Evolutionary conservation across 2,888 invertebrate species (phyloP).

Genomic region (Polydesmus complanatus): DNA sequence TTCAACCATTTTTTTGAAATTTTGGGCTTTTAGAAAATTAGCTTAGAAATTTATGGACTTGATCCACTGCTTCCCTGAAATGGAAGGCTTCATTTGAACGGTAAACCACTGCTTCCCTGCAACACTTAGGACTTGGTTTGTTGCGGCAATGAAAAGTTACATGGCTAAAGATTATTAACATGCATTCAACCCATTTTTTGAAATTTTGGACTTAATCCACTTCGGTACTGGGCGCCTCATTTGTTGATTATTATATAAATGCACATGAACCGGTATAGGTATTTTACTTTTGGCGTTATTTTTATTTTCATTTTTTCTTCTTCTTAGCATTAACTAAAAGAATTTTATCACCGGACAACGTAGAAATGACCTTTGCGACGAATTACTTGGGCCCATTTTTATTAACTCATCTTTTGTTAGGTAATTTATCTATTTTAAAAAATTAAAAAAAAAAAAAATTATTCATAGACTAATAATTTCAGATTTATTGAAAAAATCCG

Average conservation of each 20-base stretch:
- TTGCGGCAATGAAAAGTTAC: too few species aligned
- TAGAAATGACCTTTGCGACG: slow-evolving; percentile 65
- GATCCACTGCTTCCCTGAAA: background rate
- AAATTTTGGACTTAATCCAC: background rate
- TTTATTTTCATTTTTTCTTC: background rate
- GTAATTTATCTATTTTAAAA: too few species aligned
- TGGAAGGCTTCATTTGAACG: too few species aligned
- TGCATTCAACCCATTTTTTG: background rate
- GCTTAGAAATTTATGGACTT: too few species aligned
- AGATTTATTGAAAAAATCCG: slow-evolving; percentile 1
- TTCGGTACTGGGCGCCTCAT: background rate
- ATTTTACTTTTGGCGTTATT: background rate
- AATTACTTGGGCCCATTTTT: slow-evolving; percentile 77
- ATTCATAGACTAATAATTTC: too few species aligned
- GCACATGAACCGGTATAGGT: background rate
- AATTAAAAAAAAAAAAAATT: too few species aligned
- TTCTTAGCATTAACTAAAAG: slow-evolving; percentile 29
- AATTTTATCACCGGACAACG: slow-evolving; percentile 51
- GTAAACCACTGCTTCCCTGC: too few species aligned
- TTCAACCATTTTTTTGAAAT: too few species aligned
- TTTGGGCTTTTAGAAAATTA: too few species aligned
- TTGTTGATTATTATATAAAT: background rate
- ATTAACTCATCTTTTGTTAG: slow-evolving; percentile 60
- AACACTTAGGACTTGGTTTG: too few species aligned
- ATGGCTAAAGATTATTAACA: too few species aligned